These are phyloP conservation scores for Periophthalmus magnuspinnatus DNA, from an alignment of 2,797 vertebrate species.

Conservation along the genomic window DNA sequence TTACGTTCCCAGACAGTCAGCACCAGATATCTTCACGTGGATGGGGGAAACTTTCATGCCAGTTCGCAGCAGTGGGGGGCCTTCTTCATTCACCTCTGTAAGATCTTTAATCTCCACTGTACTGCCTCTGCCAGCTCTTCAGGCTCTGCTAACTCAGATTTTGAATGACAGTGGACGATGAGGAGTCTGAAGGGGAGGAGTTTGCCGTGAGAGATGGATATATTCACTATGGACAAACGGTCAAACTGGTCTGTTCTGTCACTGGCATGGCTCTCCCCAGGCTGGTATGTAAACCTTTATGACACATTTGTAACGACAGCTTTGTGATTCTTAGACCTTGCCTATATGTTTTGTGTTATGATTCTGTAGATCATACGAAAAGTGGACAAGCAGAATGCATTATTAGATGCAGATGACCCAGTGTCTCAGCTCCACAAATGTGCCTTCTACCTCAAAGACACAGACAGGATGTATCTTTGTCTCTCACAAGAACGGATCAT, in stretches of 20 bases:
- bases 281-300: constrained; percentile 79
- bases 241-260: constrained; percentile 96
- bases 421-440: constrained; percentile 81
- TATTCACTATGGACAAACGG: constrained; percentile 97
- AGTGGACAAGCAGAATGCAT: constrained; percentile 77
- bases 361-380: constrained; percentile 74
- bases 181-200: constrained; percentile 99
- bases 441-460: constrained; percentile 79
- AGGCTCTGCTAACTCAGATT: not conserved
- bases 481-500: constrained; percentile 99
- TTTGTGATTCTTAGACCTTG: not conserved
- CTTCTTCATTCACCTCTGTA: constrained; percentile 96
- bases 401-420: constrained; percentile 75
- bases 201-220: constrained; percentile 97
- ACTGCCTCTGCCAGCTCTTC: not conserved
- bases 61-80: constrained; percentile 99
- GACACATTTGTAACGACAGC: constrained; percentile 2
- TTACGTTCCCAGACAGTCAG: constrained; percentile 98
- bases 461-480: constrained; percentile 81
- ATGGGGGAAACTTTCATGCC: constrained; percentile 97
- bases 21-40: constrained; percentile 96
- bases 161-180: constrained; percentile 87
- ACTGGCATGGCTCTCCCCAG: constrained; percentile 98
- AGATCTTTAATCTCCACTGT: constrained; percentile 65
- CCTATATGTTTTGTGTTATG: not conserved